These are phyloP conservation scores for Dicaeum eximium DNA, from an alignment of 2,113 vertebrate species.

Conservation along the genomic window DNA sequence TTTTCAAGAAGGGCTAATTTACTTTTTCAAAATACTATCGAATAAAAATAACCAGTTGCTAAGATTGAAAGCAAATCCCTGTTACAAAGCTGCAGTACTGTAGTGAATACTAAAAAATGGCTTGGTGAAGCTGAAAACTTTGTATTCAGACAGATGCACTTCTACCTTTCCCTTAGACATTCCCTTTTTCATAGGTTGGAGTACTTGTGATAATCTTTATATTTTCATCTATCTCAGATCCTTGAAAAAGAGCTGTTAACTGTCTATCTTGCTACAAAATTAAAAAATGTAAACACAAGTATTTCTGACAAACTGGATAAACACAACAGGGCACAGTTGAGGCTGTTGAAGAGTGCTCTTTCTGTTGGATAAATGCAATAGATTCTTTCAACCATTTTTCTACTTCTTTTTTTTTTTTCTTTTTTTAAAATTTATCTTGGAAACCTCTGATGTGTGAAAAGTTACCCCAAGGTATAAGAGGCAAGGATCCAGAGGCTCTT, in stretches of 20 bases:
- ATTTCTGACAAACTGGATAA: neutral
- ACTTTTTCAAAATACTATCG: constrained; percentile 1
- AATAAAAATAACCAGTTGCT: neutral
- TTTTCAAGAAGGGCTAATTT: neutral
- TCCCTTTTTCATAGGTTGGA: neutral
- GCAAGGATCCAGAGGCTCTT: neutral
- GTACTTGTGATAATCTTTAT: neutral
- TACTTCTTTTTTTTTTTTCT: too few species aligned
- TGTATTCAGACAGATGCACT: neutral
- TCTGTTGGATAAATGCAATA: neutral
- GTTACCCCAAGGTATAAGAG: neutral
- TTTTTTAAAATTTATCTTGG: neutral
- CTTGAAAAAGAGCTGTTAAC: neutral
- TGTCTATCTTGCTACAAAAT: neutral
- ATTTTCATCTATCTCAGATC: neutral
- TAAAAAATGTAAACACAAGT: neutral
- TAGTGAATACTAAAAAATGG: neutral
- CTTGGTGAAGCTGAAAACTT: neutral
- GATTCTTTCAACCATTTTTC: neutral
- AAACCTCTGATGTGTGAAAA: constrained; percentile 22
- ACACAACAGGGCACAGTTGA: neutral
- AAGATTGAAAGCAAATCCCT: neutral
- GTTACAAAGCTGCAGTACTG: neutral
- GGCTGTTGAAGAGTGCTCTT: neutral
- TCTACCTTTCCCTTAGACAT: neutral